phyloP scores from a whole-genome alignment of 2,797 vertebrate species.

The Sebastes hubbsi region DNA sequence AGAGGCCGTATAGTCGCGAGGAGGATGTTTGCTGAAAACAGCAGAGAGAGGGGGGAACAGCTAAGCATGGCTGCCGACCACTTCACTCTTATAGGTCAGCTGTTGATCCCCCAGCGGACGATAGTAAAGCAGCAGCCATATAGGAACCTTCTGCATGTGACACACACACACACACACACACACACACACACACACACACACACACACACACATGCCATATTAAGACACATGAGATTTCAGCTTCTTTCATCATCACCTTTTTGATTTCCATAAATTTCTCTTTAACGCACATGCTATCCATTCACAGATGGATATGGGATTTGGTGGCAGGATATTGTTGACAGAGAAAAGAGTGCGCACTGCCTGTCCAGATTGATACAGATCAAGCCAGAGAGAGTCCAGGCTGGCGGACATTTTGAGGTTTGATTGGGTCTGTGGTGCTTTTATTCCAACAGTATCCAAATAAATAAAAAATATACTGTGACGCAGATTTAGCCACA shows the following conservation, averaged over 20 bases:
- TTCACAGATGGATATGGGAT: conserved; percentile 45
- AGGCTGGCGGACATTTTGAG: conserved; percentile 41
- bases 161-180: conserved; percentile 40
- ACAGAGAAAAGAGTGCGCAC: conserved; percentile 38
- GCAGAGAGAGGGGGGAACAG: conserved; percentile 50
- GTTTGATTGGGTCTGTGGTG: conserved; percentile 14
- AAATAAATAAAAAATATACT: conserved; percentile 5
- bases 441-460: conserved; percentile 1
- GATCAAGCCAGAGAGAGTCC: conserved; percentile 41
- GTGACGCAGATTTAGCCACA: conserved; percentile 4
- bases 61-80: conserved; percentile 50
- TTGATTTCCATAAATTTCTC: conserved; percentile 44
- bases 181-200: conserved; percentile 37
- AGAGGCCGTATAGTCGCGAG: conserved; percentile 53
- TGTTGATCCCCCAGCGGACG: conserved; percentile 57
- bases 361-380: conserved; percentile 45
- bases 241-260: conserved; percentile 57
- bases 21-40: conserved; percentile 70
- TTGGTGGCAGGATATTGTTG: conserved; percentile 53
- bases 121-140: conserved; percentile 22
- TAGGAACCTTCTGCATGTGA: conserved; percentile 20
- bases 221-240: conserved; percentile 44
- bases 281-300: conserved; percentile 32
- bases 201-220: conserved; percentile 34
- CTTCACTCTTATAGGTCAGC: conserved; percentile 58